Conservation (phyloP, 2,113 vertebrate species). For the Antigone vipio region DNA sequence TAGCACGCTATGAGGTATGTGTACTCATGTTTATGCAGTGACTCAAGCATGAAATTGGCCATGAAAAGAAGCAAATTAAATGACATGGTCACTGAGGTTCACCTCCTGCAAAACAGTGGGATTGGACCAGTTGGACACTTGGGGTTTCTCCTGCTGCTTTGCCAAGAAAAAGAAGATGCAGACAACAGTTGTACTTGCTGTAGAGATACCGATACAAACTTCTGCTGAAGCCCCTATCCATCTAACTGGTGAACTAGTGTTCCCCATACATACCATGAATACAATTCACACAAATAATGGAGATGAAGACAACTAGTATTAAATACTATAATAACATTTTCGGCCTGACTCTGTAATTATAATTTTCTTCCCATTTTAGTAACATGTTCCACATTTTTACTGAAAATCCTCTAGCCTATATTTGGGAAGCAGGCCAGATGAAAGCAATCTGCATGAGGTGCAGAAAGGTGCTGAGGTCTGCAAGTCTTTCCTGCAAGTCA, state of each 20-base stretch:
- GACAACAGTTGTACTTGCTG: background rate
- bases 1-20: background rate
- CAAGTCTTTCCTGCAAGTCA: slow-evolving; percentile 67
- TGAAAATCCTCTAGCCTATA: slow-evolving; percentile 14
- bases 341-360: background rate
- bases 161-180: background rate
- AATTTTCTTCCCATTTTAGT: slow-evolving; percentile 18
- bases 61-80: background rate
- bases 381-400: background rate
- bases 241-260: background rate
- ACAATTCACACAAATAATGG: background rate
- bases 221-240: background rate
- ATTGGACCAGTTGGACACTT: background rate
- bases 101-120: background rate
- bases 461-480: slow-evolving; percentile 68
- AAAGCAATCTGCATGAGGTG: slow-evolving; percentile 44
- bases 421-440: slow-evolving; percentile 50
- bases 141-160: background rate
- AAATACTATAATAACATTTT: background rate
- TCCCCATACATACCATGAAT: background rate
- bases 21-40: background rate
- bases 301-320: background rate
- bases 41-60: background rate
- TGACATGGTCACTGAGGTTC: background rate
- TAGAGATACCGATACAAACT: background rate